A percentile compares a stretch with the other conserved stretches of the same genome.
Conservation (phyloP, 2,888 invertebrate species). For the Microplitis manilae region DNA sequence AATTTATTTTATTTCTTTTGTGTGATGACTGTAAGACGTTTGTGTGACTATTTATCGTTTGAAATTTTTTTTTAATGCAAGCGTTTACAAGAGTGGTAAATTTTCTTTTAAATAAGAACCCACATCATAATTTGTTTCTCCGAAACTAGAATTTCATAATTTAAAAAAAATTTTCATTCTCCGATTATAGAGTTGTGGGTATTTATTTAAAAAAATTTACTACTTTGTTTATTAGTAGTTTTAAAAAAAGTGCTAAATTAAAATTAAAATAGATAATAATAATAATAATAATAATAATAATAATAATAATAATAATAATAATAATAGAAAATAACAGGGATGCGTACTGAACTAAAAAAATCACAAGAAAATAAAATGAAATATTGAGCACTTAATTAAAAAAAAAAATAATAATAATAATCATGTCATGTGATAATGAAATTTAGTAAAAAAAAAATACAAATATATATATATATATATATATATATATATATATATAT, state of each 20-base stretch:
- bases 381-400: neutral
- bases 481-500: too few relatives aligned
- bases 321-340: constrained; percentile 15
- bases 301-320: neutral
- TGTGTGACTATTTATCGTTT: neutral
- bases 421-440: neutral
- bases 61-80: neutral
- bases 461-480: too few relatives aligned
- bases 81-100: too few relatives aligned
- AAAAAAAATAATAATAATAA: too few relatives aligned
- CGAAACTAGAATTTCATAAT: too few relatives aligned
- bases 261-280: neutral
- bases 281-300: constrained; percentile 2
- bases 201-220: too few relatives aligned
- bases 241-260: neutral
- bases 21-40: neutral
- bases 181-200: too few relatives aligned
- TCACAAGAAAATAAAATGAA: constrained; percentile 13
- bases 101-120: too few relatives aligned
- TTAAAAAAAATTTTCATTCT: too few relatives aligned
- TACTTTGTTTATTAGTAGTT: too few relatives aligned
- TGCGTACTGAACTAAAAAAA: constrained; percentile 20
- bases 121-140: too few relatives aligned
- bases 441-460: constrained; percentile 1
- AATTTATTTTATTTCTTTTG: too few relatives aligned